phyloP scores from a whole-genome alignment of 2,888 invertebrate species.

The Rotaria macrura region DNA sequence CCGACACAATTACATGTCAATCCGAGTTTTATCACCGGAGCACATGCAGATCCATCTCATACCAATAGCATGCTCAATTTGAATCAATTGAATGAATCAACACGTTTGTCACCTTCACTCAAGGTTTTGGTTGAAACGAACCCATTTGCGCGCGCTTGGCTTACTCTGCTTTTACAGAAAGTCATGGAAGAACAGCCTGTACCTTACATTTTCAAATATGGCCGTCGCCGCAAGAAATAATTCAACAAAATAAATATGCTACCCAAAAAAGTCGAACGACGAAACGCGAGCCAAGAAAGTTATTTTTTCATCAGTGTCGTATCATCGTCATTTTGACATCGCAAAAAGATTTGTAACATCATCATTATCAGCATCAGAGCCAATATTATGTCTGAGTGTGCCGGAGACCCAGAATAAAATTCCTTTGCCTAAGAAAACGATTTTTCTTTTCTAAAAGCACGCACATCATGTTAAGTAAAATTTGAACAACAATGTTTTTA shows the following conservation, averaged over 20 bases:
- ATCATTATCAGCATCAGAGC: background rate
- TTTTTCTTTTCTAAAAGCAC: no score
- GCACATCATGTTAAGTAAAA: no score
- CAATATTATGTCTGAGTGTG: background rate
- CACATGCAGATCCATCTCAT: background rate
- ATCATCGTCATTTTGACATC: background rate
- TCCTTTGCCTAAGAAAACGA: background rate
- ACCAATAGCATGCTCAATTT: background rate
- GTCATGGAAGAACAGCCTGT: background rate
- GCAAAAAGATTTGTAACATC: background rate
- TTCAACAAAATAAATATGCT: background rate
- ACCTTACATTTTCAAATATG: slow-evolving; percentile 14
- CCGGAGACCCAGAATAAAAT: background rate
- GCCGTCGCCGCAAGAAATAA: background rate
- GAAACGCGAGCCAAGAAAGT: background rate
- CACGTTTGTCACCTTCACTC: background rate
- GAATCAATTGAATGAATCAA: background rate
- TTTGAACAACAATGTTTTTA: no score
- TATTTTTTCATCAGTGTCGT: background rate
- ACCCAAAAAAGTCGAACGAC: background rate
- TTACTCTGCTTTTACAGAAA: background rate
- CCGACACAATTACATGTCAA: background rate
- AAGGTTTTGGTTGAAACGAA: background rate
- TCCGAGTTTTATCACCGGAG: background rate
- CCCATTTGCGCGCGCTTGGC: background rate